Conservation (phyloP, 2,113 vertebrate genomes). For the Barnardius zonarius region DNA sequence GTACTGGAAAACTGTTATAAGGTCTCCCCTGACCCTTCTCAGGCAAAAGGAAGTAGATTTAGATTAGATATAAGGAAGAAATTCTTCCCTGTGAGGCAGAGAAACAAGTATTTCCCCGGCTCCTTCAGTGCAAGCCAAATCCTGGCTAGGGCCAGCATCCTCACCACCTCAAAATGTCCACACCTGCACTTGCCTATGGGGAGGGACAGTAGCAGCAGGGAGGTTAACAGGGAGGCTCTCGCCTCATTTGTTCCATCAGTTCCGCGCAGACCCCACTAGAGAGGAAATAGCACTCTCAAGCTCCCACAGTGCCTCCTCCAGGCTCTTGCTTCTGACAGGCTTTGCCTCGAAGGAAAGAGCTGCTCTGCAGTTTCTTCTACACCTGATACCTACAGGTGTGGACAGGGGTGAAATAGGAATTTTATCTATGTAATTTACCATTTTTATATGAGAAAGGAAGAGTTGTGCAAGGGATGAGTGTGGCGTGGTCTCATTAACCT, state of each 20-base stretch:
- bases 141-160: neutral
- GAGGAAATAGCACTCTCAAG: neutral
- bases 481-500: neutral
- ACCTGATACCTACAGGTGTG: neutral
- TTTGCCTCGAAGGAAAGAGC: neutral
- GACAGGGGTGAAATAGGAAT: neutral
- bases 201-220: neutral
- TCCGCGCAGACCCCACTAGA: neutral
- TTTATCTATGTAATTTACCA: neutral
- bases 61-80: neutral
- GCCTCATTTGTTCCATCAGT: neutral
- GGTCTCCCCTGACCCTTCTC: neutral
- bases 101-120: neutral
- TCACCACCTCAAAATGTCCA: fast-evolving
- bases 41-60: neutral
- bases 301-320: fast-evolving
- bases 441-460: neutral
- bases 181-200: fast-evolving
- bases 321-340: neutral
- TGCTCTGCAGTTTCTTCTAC: neutral
- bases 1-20: neutral
- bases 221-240: neutral
- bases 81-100: neutral
- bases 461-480: neutral
- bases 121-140: neutral